These are phyloP conservation scores for Xenopus borealis DNA, from an alignment of 2,113 vertebrate species.

Conservation along the genomic window DNA sequence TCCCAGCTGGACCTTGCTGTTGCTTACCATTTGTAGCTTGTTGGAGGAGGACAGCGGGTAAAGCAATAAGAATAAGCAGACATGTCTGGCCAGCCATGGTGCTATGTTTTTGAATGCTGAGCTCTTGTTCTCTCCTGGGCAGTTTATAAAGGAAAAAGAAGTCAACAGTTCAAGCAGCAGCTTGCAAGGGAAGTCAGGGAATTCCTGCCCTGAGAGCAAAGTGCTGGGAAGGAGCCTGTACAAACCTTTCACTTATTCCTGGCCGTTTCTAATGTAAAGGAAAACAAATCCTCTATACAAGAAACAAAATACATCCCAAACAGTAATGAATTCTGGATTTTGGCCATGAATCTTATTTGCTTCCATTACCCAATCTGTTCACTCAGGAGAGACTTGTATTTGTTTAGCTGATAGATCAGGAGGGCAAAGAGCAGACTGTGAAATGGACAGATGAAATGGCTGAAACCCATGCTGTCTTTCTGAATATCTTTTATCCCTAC, in stretches of 20 bases:
- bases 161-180: constrained; percentile 44
- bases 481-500: neutral
- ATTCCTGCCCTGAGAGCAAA: constrained; percentile 32
- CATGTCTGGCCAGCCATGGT: constrained; percentile 53
- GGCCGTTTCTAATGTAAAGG: neutral
- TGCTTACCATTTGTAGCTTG: constrained; percentile 57
- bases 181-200: constrained; percentile 30
- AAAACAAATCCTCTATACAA: neutral
- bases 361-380: constrained; percentile 26
- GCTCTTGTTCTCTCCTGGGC: constrained; percentile 7
- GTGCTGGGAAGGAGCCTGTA: constrained; percentile 13
- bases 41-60: constrained; percentile 47
- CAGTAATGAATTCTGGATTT: neutral
- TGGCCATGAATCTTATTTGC: constrained; percentile 18
- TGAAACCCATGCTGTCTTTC: neutral
- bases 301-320: neutral
- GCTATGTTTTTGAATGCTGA: neutral
- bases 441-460: constrained; percentile 16
- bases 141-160: constrained; percentile 25
- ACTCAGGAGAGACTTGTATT: neutral
- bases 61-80: constrained; percentile 50
- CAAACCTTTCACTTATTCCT: constrained; percentile 11
- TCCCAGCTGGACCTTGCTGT: neutral
- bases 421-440: constrained; percentile 23
- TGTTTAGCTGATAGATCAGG: constrained; percentile 3